Conservation (phyloP, 2,888 invertebrate genomes). For the Tenthredo amoena region DNA sequence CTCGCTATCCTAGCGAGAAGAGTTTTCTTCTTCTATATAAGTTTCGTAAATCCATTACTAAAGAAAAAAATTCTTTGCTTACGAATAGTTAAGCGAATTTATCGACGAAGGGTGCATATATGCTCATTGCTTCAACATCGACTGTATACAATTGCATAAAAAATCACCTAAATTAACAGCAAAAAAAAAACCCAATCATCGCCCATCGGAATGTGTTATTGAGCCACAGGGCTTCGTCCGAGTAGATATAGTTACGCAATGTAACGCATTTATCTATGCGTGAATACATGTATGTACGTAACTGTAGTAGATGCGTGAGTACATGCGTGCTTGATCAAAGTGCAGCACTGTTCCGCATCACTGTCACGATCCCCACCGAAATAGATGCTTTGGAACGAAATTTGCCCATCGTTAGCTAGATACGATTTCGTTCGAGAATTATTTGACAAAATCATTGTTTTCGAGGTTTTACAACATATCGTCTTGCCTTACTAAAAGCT, state of each 20-base stretch:
- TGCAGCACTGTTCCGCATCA: background rate
- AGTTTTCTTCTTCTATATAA: background rate
- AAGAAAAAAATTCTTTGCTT: background rate
- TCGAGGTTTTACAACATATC: background rate
- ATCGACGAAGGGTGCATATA: too few relatives aligned
- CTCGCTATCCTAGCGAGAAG: background rate
- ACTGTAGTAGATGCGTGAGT: background rate
- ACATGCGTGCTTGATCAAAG: background rate
- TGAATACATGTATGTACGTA: background rate
- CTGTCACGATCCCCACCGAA: background rate
- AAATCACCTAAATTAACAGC: background rate
- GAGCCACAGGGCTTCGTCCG: background rate
- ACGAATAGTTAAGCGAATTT: background rate
- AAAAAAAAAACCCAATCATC: background rate
- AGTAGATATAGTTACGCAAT: conserved; percentile 8
- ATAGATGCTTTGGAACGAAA: background rate
- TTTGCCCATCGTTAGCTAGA: too few relatives aligned
- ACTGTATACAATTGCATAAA: background rate
- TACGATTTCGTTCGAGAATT: background rate
- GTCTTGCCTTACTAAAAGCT: background rate
- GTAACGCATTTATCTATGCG: background rate
- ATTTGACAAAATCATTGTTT: background rate
- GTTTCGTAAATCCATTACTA: background rate
- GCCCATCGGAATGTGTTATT: conserved; percentile 14
- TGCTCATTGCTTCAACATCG: background rate